Conservation (phyloP, 2,113 vertebrate genomes). For the Muntiacus reevesi region DNA sequence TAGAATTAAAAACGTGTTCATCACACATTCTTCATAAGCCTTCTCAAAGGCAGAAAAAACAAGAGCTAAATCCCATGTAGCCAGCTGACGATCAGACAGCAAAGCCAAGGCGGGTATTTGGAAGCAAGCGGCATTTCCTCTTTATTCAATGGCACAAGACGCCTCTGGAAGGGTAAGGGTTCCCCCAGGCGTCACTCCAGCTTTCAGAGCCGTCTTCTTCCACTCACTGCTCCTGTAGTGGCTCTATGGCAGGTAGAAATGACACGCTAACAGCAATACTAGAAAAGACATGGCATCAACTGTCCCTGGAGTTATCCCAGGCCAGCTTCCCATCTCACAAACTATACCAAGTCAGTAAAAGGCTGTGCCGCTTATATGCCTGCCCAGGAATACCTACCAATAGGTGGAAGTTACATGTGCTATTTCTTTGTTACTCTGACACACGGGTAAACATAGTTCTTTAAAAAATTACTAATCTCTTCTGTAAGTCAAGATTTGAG, state of each 20-base stretch:
- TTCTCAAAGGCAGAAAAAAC: background rate
- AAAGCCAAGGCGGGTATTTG: background rate
- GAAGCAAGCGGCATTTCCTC: background rate
- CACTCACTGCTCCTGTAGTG: background rate
- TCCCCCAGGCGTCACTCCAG: background rate
- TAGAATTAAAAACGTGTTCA: background rate
- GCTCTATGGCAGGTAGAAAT: background rate
- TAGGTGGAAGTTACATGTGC: background rate
- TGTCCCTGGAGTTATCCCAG: background rate
- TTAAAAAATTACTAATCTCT: background rate
- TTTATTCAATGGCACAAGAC: background rate
- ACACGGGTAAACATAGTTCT: background rate
- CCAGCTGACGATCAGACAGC: background rate
- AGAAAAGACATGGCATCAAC: background rate
- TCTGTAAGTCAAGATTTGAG: background rate
- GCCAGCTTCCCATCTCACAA: background rate
- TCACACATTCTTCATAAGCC: background rate
- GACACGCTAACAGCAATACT: background rate
- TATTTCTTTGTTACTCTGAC: background rate
- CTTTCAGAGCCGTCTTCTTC: background rate
- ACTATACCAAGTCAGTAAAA: background rate
- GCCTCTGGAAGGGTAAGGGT: background rate
- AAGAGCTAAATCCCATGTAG: background rate
- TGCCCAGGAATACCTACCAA: background rate
- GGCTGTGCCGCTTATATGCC: background rate